A percentile compares a stretch with the other conserved stretches of the same genome.
phyloP scores from a whole-genome alignment of 2,888 invertebrate species.

The Sinotaia quadrata region DNA sequence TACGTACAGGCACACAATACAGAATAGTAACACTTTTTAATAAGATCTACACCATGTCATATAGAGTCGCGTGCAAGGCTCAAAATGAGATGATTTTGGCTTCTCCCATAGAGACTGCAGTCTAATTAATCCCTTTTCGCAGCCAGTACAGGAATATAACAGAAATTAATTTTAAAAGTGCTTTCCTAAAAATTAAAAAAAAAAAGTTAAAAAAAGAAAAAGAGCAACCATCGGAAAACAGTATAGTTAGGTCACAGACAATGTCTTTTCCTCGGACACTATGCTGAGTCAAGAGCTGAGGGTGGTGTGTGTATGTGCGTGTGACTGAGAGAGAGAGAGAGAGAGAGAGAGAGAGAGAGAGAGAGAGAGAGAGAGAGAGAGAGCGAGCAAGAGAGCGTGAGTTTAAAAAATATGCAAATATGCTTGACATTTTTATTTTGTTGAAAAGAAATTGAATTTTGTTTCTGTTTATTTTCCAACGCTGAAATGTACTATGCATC shows the following conservation, averaged over 20 bases:
- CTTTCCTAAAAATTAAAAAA: not conserved
- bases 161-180: not conserved
- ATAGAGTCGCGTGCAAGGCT: too few relatives aligned
- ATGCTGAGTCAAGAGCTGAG: not conserved
- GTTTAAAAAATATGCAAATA: not conserved
- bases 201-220: not conserved
- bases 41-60: too few relatives aligned
- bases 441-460: not conserved
- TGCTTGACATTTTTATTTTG: too few relatives aligned
- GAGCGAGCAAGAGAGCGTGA: not conserved
- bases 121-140: too few relatives aligned
- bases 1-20: too few relatives aligned
- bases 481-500: not conserved
- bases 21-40: too few relatives aligned
- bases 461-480: not conserved
- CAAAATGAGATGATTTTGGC: too few relatives aligned
- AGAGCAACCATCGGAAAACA: not conserved
- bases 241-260: not conserved
- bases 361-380: conserved; percentile 10
- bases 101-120: too few relatives aligned
- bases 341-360: not conserved
- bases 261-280: not conserved
- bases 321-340: not conserved
- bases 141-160: not conserved
- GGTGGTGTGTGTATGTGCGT: not conserved